Conservation (phyloP, 2,797 vertebrate species). For the Phalloptychus januarius region DNA sequence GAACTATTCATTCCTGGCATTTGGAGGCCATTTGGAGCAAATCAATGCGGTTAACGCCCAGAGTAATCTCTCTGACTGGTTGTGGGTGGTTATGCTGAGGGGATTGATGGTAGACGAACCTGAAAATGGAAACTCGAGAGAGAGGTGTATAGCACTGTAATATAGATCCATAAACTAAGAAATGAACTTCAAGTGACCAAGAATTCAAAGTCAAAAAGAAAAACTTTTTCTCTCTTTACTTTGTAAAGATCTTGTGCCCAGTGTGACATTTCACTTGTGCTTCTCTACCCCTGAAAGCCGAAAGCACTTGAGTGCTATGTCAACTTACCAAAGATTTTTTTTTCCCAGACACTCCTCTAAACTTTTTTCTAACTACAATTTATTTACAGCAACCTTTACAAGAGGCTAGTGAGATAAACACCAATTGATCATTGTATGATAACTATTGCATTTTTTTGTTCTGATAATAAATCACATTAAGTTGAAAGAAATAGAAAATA, state of each 20-base stretch:
- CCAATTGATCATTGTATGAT: slow-evolving; percentile 45
- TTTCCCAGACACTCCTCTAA: slow-evolving; percentile 37
- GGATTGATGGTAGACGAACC: slow-evolving; percentile 20
- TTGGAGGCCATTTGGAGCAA: slow-evolving; percentile 72
- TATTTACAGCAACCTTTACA: slow-evolving; percentile 57
- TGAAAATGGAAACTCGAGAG: slow-evolving; percentile 28
- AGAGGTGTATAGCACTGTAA: slow-evolving; percentile 12
- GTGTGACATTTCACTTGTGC: slow-evolving; percentile 42
- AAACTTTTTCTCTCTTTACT: slow-evolving; percentile 3
- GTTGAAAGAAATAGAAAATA: slow-evolving; percentile 49
- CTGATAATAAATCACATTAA: slow-evolving; percentile 48
- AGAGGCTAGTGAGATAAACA: slow-evolving; percentile 38
- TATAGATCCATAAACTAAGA: slow-evolving; percentile 19
- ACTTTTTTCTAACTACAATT: slow-evolving; percentile 43
- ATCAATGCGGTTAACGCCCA: slow-evolving; percentile 71
- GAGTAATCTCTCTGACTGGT: slow-evolving; percentile 70
- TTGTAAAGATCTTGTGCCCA: slow-evolving; percentile 15
- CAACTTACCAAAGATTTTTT: slow-evolving; percentile 30
- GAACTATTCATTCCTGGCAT: slow-evolving; percentile 60
- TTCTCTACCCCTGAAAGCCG: slow-evolving; percentile 17
- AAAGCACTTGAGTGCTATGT: slow-evolving; percentile 35
- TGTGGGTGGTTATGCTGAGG: slow-evolving; percentile 41
- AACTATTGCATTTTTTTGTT: slow-evolving; percentile 46
- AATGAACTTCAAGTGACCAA: slow-evolving; percentile 15
- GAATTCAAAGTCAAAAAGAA: slow-evolving; percentile 1